Conservation (phyloP, 2,888 invertebrate genomes). For the Morinoia aosen region DNA sequence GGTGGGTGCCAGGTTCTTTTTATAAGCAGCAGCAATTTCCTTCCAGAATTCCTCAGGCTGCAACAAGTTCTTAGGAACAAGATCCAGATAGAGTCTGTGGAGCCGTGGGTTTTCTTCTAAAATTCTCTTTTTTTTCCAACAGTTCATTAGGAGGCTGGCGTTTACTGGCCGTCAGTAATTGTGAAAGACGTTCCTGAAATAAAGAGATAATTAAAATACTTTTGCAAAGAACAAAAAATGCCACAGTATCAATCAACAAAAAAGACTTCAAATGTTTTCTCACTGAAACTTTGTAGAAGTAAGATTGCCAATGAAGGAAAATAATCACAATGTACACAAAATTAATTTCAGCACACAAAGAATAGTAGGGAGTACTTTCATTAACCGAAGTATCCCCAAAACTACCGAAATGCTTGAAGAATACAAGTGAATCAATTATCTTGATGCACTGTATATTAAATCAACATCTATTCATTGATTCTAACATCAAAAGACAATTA, state of each 20-base stretch:
- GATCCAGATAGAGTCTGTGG: slow-evolving; percentile 94
- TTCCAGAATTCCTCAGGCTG: slow-evolving; percentile 99
- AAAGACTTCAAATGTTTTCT: neutral
- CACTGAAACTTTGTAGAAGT: neutral
- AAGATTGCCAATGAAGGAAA: too few relatives aligned
- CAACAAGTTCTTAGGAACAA: slow-evolving; percentile 96
- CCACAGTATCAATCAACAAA: too few relatives aligned
- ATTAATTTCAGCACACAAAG: too few relatives aligned
- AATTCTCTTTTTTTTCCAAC: slow-evolving; percentile 74
- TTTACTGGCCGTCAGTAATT: slow-evolving; percentile 63
- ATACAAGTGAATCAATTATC: too few relatives aligned
- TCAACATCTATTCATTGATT: too few relatives aligned
- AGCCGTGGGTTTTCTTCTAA: slow-evolving; percentile 90
- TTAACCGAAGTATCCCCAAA: too few relatives aligned
- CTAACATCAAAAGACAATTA: too few relatives aligned
- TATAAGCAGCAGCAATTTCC: slow-evolving; percentile 79
- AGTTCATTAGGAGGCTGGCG: slow-evolving; percentile 66
- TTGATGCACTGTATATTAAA: too few relatives aligned
- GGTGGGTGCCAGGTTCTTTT: slow-evolving; percentile 76
- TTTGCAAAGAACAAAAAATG: neutral
- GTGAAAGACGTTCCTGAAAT: slow-evolving; percentile 62
- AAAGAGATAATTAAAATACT: neutral
- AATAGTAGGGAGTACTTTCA: too few relatives aligned
- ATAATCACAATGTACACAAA: too few relatives aligned
- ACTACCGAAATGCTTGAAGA: too few relatives aligned